A percentile compares a stretch with the other conserved stretches of the same genome.
These are phyloP conservation scores for Eilema griseolum DNA, from an alignment of 2,888 invertebrate genomes.

Conservation along the genomic window DNA sequence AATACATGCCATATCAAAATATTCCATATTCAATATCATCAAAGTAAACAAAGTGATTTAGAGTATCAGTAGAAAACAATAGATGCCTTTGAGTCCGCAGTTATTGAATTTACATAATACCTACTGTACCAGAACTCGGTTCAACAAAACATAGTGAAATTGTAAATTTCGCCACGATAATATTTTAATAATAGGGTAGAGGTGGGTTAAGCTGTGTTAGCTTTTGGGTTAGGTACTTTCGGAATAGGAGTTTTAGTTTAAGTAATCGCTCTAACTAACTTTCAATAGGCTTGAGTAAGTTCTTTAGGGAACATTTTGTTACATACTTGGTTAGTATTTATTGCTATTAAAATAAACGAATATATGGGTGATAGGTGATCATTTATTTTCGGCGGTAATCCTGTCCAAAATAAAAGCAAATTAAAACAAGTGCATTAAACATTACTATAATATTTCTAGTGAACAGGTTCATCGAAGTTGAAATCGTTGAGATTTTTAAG, in stretches of 20 bases:
- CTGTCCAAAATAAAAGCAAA: neutral
- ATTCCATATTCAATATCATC: conserved; percentile 43
- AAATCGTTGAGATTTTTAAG: neutral
- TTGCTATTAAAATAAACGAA: neutral
- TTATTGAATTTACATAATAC: conserved; percentile 79
- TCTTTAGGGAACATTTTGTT: conserved; percentile 14
- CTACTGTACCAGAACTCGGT: conserved; percentile 64
- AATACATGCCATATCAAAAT: conserved; percentile 14
- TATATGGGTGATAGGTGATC: too few relatives aligned
- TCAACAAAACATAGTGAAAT: conserved; percentile 67
- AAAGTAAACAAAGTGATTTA: conserved; percentile 49
- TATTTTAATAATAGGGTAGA: conserved; percentile 68
- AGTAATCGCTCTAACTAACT: conserved; percentile 76
- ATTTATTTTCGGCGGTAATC: neutral
- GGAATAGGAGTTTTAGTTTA: conserved; percentile 60
- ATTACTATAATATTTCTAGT: too few relatives aligned
- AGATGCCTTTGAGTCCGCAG: conserved; percentile 55
- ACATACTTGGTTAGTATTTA: neutral
- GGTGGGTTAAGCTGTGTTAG: conserved; percentile 57
- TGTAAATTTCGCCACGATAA: conserved; percentile 76
- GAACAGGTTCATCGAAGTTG: neutral
- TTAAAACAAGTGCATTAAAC: neutral
- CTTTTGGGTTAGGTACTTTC: conserved; percentile 50
- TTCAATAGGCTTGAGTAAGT: conserved; percentile 76
- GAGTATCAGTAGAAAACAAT: conserved; percentile 64